phyloP scores from a whole-genome alignment of 2,888 invertebrate genomes.

The Prosopocoilus inquinatus region DNA sequence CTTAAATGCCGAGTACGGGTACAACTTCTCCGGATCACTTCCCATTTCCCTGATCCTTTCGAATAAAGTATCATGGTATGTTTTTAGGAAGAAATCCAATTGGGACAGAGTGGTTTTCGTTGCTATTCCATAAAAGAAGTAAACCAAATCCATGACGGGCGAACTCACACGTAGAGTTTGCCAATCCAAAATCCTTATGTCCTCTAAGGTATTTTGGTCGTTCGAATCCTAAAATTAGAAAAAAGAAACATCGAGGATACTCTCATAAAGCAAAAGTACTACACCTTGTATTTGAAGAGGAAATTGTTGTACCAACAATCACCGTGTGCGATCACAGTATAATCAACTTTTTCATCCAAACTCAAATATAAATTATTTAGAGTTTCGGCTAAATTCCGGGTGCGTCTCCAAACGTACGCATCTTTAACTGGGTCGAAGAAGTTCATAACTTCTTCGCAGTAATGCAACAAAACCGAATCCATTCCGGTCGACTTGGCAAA shows the following conservation, averaged over 20 bases:
- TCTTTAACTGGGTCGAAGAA: neutral
- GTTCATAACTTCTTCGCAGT: neutral
- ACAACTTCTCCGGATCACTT: conserved; percentile 27
- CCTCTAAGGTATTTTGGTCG: neutral
- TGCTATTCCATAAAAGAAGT: conserved; percentile 36
- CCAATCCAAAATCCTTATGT: conserved; percentile 15
- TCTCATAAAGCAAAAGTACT: neutral
- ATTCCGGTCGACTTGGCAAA: neutral
- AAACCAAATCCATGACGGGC: conserved; percentile 38
- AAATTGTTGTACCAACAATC: conserved; percentile 24
- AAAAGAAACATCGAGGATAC: neutral
- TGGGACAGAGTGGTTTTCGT: conserved; percentile 28
- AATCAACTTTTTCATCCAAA: conserved; percentile 3
- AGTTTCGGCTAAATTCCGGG: too few relatives aligned
- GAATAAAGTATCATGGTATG: conserved; percentile 35
- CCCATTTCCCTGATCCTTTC: conserved; percentile 27
- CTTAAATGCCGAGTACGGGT: conserved; percentile 28
- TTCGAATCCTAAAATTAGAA: conserved; percentile 12
- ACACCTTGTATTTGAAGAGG: conserved; percentile 19
- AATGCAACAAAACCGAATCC: too few relatives aligned
- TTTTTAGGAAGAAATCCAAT: conserved; percentile 32
- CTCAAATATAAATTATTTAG: too few relatives aligned
- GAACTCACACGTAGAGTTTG: conserved; percentile 18
- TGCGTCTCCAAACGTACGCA: neutral
- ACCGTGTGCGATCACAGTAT: conserved; percentile 15